Percentiles rank a stretch among this genome's conserved stretches.
phyloP scores from a whole-genome alignment of 2,888 invertebrate species.

The Sericinus montela region DNA sequence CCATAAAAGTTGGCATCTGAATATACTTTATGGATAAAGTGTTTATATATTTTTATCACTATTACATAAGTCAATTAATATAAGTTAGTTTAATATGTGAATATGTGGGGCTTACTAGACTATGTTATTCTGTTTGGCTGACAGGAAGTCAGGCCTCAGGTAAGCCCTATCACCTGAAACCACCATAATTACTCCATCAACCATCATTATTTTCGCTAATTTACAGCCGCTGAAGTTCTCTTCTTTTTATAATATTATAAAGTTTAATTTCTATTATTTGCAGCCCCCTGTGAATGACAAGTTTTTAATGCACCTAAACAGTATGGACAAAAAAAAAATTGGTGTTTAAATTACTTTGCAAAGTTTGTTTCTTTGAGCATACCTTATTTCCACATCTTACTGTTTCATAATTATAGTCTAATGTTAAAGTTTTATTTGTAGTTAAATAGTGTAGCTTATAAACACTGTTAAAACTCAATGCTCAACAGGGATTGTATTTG shows the following conservation, averaged over 20 bases:
- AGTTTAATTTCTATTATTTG: not conserved
- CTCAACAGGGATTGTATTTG: too few species aligned
- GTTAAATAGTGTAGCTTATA: too few species aligned
- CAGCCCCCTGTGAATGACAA: not conserved
- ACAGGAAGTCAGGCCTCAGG: conserved; percentile 74
- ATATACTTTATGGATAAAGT: too few species aligned
- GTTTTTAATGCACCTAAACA: conserved; percentile 9
- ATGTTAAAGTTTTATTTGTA: too few species aligned
- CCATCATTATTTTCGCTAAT: conserved; percentile 27
- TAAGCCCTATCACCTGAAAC: conserved; percentile 47
- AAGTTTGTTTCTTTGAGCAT: conserved; percentile 15
- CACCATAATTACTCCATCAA: conserved; percentile 6
- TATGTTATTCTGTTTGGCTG: conserved; percentile 68
- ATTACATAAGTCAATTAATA: not conserved
- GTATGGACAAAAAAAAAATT: not conserved
- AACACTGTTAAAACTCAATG: too few species aligned
- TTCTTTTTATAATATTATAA: not conserved
- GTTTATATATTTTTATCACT: too few species aligned
- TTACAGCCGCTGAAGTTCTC: conserved; percentile 10
- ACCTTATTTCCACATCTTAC: conserved; percentile 8
- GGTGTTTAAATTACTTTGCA: conserved; percentile 11
- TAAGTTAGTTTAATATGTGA: not conserved
- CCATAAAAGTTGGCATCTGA: too few species aligned
- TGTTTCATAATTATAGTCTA: too few species aligned
- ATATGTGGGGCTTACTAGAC: conserved; percentile 37